These are phyloP conservation scores for Netelia virgata DNA, from an alignment of 2,888 invertebrate species.

Conservation along the genomic window DNA sequence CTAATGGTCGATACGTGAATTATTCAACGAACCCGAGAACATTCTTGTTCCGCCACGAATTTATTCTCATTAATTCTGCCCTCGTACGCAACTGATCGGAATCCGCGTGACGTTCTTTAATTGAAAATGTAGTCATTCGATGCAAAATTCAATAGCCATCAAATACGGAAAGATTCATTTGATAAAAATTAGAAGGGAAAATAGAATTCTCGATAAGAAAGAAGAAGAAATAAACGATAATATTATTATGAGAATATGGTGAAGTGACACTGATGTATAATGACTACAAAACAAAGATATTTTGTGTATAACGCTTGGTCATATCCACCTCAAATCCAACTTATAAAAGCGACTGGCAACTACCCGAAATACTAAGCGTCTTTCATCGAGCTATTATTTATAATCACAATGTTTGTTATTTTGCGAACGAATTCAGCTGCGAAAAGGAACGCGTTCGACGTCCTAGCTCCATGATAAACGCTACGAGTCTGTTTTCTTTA, in stretches of 20 bases:
- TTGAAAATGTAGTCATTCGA: conserved; percentile 4
- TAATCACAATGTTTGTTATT: background rate
- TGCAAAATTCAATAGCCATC: conserved; percentile 22
- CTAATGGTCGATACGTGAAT: conserved; percentile 25
- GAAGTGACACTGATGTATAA: conserved; percentile 47
- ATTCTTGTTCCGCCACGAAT: background rate
- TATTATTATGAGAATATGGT: conserved; percentile 34
- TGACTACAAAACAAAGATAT: conserved; percentile 61
- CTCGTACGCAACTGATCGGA: conserved; percentile 50
- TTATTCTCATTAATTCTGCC: conserved; percentile 66
- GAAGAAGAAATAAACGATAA: conserved; percentile 4
- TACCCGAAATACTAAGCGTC: conserved; percentile 59
- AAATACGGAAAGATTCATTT: conserved; percentile 47
- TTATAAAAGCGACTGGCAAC: conserved; percentile 76
- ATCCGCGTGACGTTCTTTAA: conserved; percentile 2
- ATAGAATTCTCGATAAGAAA: conserved; percentile 27
- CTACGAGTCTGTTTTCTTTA: background rate
- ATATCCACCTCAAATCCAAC: conserved; percentile 77
- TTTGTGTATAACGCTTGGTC: conserved; percentile 71
- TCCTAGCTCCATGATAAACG: conserved; percentile 35
- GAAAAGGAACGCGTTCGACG: background rate
- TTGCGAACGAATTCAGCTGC: too few relatives aligned
- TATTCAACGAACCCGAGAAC: conserved; percentile 20
- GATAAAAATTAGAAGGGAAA: conserved; percentile 20
- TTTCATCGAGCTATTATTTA: conserved; percentile 17